Evolutionary conservation across 2,797 vertebrate genomes (phyloP).

Genomic region (Mus minutoides): DNA sequence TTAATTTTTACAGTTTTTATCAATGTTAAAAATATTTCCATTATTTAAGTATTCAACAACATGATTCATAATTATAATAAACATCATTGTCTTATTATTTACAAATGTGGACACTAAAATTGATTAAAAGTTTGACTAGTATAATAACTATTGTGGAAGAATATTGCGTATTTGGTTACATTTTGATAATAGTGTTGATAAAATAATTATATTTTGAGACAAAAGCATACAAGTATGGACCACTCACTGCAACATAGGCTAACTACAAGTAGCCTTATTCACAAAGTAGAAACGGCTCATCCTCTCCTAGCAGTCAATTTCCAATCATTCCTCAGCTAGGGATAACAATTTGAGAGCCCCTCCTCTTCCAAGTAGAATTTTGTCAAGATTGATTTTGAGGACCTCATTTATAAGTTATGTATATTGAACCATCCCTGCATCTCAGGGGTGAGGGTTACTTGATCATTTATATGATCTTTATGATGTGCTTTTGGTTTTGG

Average conservation of each 20-base stretch:
- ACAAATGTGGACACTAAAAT: not conserved
- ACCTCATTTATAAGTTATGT: not conserved
- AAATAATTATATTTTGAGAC: not conserved
- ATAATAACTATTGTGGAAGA: not conserved
- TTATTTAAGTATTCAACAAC: not conserved
- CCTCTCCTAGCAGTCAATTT: too few relatives aligned
- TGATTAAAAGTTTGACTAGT: not conserved
- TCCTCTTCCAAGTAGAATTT: not conserved
- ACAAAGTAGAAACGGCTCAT: not conserved
- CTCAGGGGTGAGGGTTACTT: not conserved
- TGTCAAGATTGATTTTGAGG: not conserved
- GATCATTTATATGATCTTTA: not conserved
- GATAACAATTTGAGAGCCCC: not conserved
- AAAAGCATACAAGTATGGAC: not conserved
- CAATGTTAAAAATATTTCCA: not conserved
- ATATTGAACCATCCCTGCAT: not conserved
- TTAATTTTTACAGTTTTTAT: not conserved
- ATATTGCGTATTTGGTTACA: not conserved
- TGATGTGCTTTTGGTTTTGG: not conserved
- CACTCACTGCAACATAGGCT: not conserved
- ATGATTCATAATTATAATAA: not conserved
- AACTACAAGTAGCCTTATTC: not conserved
- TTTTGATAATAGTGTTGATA: not conserved
- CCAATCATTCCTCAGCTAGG: not conserved
- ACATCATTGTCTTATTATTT: not conserved